A percentile compares a stretch with the other conserved stretches of the same genome.
These are phyloP conservation scores for Rhynchotus rufescens DNA, from an alignment of 2,797 vertebrate species.

Conservation along the genomic window DNA sequence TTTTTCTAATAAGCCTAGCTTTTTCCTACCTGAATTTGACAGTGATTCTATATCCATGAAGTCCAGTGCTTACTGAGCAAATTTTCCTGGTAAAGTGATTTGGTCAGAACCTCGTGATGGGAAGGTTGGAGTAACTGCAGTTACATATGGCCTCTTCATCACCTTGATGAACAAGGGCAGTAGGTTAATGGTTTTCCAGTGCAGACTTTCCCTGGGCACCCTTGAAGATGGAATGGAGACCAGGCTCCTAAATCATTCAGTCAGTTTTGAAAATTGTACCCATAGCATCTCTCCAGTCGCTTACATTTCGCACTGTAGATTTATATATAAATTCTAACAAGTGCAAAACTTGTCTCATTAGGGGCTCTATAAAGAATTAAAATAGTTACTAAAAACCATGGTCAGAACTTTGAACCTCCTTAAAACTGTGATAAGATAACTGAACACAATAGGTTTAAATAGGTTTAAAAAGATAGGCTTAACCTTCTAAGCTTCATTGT, in stretches of 20 bases:
- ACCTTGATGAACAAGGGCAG: too few relatives aligned
- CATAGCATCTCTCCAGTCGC: not conserved
- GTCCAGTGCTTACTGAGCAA: not conserved
- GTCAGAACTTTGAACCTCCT: conserved; percentile 22
- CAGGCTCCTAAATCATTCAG: not conserved
- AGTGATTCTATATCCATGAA: fast-evolving
- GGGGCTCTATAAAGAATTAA: not conserved
- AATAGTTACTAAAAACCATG: not conserved
- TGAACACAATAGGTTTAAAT: conserved; percentile 9
- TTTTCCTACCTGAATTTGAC: not conserved
- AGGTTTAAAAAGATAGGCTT: not conserved
- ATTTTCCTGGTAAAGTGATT: not conserved
- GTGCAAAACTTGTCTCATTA: not conserved
- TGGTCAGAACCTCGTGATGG: too few relatives aligned
- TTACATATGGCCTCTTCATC: too few relatives aligned
- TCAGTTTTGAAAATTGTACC: not conserved
- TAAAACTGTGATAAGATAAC: not conserved
- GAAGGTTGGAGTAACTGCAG: too few relatives aligned
- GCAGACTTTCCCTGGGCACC: not conserved
- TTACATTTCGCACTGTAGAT: not conserved
- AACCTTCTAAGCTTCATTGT: not conserved
- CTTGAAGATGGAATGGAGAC: not conserved
- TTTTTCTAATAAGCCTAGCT: not conserved
- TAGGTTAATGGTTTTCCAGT: not conserved
- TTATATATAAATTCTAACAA: not conserved